Evolutionary conservation across 2,888 invertebrate genomes (phyloP).

Genomic region (Parasteatoda lunata): DNA sequence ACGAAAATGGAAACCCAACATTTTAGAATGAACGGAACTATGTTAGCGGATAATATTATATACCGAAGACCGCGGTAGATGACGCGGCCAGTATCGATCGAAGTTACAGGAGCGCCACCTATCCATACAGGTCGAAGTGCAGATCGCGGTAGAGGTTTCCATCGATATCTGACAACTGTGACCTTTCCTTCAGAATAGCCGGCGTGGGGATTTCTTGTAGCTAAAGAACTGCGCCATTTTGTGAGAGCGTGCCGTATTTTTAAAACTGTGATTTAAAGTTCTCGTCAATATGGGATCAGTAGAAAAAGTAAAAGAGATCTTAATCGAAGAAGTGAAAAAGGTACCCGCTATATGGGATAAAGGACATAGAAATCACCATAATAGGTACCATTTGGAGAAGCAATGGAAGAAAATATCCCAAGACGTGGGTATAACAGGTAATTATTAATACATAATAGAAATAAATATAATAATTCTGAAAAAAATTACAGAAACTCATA

Average conservation of each 20-base stretch:
- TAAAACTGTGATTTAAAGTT: not conserved
- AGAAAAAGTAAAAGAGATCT: not conserved
- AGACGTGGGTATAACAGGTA: not conserved
- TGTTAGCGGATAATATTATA: too few species aligned
- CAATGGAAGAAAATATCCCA: slow-evolving; percentile 10
- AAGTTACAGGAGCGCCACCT: slow-evolving; percentile 1
- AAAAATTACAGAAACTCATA: too few species aligned
- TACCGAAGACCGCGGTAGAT: not conserved
- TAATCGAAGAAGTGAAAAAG: not conserved
- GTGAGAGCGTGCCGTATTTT: not conserved
- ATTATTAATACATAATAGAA: not conserved
- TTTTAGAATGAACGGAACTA: too few species aligned
- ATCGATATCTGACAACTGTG: not conserved
- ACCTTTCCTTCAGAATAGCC: not conserved
- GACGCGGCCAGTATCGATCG: not conserved
- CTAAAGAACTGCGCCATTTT: not conserved
- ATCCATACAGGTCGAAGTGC: slow-evolving; percentile 1
- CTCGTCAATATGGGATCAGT: not conserved
- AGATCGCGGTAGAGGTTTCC: slow-evolving; percentile 5
- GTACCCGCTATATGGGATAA: slow-evolving; percentile 9
- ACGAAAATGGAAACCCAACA: too few species aligned
- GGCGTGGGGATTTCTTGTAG: not conserved
- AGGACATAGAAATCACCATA: slow-evolving; percentile 1
- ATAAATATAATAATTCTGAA: too few species aligned
- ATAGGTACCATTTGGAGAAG: slow-evolving; percentile 2